Base-by-base conservation (phyloP, 2,113 vertebrate genomes). In the Pachypanchax playfairii region DNA sequence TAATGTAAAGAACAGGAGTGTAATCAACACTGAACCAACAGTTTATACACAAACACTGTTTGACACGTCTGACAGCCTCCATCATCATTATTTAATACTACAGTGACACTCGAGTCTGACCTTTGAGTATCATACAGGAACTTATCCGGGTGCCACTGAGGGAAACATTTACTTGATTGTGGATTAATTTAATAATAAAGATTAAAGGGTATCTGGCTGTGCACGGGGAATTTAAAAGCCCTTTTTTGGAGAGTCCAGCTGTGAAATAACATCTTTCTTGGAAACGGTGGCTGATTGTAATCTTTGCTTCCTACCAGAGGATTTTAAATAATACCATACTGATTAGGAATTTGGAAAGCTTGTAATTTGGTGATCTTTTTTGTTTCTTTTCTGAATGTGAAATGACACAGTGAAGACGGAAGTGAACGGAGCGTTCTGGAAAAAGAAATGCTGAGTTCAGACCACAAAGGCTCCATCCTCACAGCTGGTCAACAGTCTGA, bases 261-360 rank as follows among this genome's bases (percentile, higher is more conserved):
- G 67, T 36, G 14, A 70, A 65, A 52, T 24, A 31, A 52, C 43
- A 49, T 50, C 44, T 15, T 28, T 64, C 20, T 21, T 62, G 51
- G 26, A 68, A 75, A 68, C 6, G 11, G 41, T 14, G 59, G 29
- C 38, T 75, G 76, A 80, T 66, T 77, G 50, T 66, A 63, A 75
- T 84, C 69, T 55, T 63, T 65, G 15, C 28, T 15, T 21, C 7
- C 13, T 24, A 47, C 1, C 24, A 41, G 39, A 26, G 55, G 42
- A 7, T 13, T 36, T 25, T 21, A 48, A 42, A 79, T 59, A 61
- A 74, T 73, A 51, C 51, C n/a, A 6, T 44, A 21, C 57, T 79
- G 79, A 85, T 70, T 79, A 52, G 50, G 6, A 51, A 71, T 62
- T 73, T 46, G 54, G 12, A 4, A 3, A 49, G 4, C 43, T 53